These are phyloP conservation scores for Bombus fervidus DNA, from an alignment of 1,140 invertebrate species.

Conservation along the genomic window DNA sequence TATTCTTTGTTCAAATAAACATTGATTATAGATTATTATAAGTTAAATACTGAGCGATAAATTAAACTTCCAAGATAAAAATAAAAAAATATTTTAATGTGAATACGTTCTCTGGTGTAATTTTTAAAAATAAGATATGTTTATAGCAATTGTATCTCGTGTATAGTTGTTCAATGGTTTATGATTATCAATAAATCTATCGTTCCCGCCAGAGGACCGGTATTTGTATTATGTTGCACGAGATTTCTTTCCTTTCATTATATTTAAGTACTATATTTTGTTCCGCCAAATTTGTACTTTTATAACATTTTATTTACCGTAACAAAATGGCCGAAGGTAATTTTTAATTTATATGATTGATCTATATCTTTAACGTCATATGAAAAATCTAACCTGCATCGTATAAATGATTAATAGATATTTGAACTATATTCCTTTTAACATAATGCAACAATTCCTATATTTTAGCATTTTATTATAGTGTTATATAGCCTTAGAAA, in stretches of 20 bases:
- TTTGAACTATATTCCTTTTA: not conserved
- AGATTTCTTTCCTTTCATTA: conserved; percentile 14
- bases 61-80: not conserved
- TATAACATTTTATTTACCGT: conserved; percentile 19
- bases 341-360: not conserved
- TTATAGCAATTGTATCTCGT: not conserved
- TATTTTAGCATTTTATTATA: not conserved
- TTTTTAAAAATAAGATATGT: not conserved
- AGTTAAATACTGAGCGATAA: not conserved
- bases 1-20: not conserved
- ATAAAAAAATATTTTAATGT: not conserved
- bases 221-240: conserved; percentile 56
- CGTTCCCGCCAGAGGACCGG: conserved; percentile 61
- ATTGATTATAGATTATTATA: not conserved
- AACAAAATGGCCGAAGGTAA: conserved; percentile 61
- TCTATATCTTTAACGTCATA: not conserved
- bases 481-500: no score
- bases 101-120: not conserved
- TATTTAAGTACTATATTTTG: conserved; percentile 24
- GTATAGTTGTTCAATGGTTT: not conserved
- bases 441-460: not conserved
- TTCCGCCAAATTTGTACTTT: not conserved
- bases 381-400: not conserved
- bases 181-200: conserved; percentile 14
- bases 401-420: no score